These are phyloP conservation scores for Rhinogobius similis DNA, from an alignment of 2,113 vertebrate species.

Conservation along the genomic window DNA sequence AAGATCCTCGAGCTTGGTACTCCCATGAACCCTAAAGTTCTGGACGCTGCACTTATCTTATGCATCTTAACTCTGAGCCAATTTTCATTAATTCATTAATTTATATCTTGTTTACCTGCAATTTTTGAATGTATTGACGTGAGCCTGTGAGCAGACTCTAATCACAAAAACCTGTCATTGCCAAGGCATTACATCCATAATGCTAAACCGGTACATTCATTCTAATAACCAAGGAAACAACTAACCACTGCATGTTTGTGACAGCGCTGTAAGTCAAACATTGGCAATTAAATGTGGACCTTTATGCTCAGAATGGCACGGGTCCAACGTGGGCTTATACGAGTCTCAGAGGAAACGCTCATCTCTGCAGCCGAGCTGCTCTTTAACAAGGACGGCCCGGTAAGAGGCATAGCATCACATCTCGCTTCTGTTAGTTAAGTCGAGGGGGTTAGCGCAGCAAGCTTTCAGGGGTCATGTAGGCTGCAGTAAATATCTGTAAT, in stretches of 20 bases:
- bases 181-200: not conserved
- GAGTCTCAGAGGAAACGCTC: not conserved
- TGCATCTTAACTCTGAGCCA: no score
- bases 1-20: no score
- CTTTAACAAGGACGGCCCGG: constrained; percentile 20
- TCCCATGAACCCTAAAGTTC: no score
- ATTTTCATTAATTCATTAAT: no score
- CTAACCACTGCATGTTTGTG: constrained; percentile 19
- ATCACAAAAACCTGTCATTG: not conserved
- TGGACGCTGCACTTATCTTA: no score
- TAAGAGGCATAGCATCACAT: constrained; percentile 18
- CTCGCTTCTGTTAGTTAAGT: constrained; percentile 31
- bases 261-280: constrained; percentile 28
- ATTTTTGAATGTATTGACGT: not conserved
- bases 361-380: constrained; percentile 7
- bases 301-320: constrained; percentile 32
- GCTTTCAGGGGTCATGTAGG: constrained; percentile 56
- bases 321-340: constrained; percentile 4
- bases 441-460: constrained; percentile 40
- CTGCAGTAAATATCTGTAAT: constrained; percentile 71
- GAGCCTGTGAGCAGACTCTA: not conserved
- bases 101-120: no score
- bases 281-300: constrained; percentile 40
- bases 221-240: constrained; percentile 1
- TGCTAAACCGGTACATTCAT: not conserved